phyloP scores from a whole-genome alignment of 2,888 invertebrate genomes.

The Acrobasis repandana region DNA sequence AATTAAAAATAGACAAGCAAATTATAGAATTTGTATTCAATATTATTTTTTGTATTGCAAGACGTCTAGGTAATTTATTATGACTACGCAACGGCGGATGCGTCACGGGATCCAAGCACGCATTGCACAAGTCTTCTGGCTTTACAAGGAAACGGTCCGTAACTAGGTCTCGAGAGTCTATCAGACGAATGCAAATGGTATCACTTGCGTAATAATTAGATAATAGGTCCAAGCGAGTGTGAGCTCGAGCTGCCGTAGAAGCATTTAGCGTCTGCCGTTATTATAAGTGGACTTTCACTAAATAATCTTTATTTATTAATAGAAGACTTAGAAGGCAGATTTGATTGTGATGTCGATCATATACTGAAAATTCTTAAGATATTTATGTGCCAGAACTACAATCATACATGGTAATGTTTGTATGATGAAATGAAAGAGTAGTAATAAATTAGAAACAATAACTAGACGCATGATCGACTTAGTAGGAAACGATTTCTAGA shows the following conservation, averaged over 20 bases:
- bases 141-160: slow-evolving; percentile 48
- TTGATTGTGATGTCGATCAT: background rate
- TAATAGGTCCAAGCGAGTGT: slow-evolving; percentile 49
- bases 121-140: slow-evolving; percentile 50
- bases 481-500: slow-evolving; percentile 80
- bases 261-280: slow-evolving; percentile 48
- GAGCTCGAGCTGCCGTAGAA: slow-evolving; percentile 43
- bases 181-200: slow-evolving; percentile 55
- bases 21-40: background rate
- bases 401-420: background rate
- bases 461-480: slow-evolving; percentile 76
- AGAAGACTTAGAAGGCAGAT: background rate
- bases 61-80: slow-evolving; percentile 14
- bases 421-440: background rate
- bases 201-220: slow-evolving; percentile 64
- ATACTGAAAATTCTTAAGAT: background rate
- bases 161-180: slow-evolving; percentile 52
- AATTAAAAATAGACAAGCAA: background rate
- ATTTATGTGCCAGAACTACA: background rate
- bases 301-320: background rate
- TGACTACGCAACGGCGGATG: slow-evolving; percentile 41
- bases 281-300: slow-evolving; percentile 62
- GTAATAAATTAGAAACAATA: slow-evolving; percentile 42
- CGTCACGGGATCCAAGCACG: slow-evolving; percentile 51
- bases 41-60: background rate